These are phyloP conservation scores for Podotricha telesiphe DNA, from an alignment of 2,888 invertebrate genomes.

Conservation along the genomic window DNA sequence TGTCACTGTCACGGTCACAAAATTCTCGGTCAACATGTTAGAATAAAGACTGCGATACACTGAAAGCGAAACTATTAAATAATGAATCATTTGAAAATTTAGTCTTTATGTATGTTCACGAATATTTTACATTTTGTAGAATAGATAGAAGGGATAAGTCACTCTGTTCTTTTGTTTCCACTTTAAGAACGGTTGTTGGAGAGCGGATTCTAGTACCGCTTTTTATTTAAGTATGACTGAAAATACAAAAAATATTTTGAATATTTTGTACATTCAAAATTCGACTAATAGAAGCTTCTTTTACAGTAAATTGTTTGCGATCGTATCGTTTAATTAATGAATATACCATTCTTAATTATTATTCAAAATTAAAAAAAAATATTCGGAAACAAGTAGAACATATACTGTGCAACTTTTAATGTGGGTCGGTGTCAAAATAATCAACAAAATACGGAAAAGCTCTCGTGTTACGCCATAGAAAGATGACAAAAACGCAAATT, in stretches of 20 bases:
- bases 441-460: not conserved
- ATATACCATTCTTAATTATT: not conserved
- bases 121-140: not conserved
- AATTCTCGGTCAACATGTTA: constrained; percentile 28
- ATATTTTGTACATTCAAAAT: too few relatives aligned
- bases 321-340: too few relatives aligned
- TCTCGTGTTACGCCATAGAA: not conserved
- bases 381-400: not conserved
- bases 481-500: constrained; percentile 21
- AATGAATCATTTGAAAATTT: not conserved
- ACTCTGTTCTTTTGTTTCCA: not conserved
- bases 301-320: too few relatives aligned
- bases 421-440: not conserved
- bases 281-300: too few relatives aligned
- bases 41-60: constrained; percentile 7
- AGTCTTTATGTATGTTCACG: not conserved
- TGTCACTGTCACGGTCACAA: constrained; percentile 28
- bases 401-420: constrained; percentile 1
- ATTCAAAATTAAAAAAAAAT: not conserved
- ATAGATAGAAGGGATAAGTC: not conserved
- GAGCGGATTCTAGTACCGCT: not conserved
- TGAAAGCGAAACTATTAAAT: not conserved
- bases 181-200: not conserved
- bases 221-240: not conserved
- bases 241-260: too few relatives aligned